phyloP scores from a whole-genome alignment of 2,888 invertebrate species.

The Athalia cordata region DNA sequence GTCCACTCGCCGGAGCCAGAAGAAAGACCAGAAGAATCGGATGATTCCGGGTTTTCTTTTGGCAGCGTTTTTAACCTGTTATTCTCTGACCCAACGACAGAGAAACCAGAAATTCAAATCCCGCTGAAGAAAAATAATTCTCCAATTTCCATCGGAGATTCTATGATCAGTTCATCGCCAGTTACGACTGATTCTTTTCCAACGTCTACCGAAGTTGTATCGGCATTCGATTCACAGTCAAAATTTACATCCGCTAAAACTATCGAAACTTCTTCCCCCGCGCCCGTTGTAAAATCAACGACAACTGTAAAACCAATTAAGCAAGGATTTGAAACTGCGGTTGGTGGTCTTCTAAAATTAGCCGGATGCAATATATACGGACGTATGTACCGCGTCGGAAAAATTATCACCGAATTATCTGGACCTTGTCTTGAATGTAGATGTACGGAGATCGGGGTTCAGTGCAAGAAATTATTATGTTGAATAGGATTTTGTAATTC shows the following conservation, averaged over 20 bases:
- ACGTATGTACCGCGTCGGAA: constrained; percentile 88
- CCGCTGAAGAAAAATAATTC: constrained; percentile 40
- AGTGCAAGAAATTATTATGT: constrained; percentile 83
- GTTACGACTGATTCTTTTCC: constrained; percentile 28
- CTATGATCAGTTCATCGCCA: constrained; percentile 32
- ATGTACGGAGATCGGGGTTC: constrained; percentile 91
- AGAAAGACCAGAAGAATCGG: constrained; percentile 70
- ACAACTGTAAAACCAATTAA: constrained; percentile 50
- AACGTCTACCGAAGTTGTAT: constrained; percentile 37
- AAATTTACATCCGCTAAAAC: constrained; percentile 58
- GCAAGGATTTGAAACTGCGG: constrained; percentile 63
- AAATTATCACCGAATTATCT: constrained; percentile 88
- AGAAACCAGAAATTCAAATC: constrained; percentile 63
- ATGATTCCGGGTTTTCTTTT: constrained; percentile 75
- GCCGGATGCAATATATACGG: constrained; percentile 95
- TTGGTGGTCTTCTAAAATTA: constrained; percentile 81
- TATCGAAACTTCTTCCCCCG: constrained; percentile 22
- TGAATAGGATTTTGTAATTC: constrained; percentile 58
- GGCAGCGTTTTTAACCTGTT: constrained; percentile 80
- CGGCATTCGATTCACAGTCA: constrained; percentile 49
- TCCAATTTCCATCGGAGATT: constrained; percentile 40
- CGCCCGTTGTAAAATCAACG: constrained; percentile 1
- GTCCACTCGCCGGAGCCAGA: background rate
- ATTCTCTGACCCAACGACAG: constrained; percentile 75
- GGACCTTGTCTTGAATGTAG: constrained; percentile 89